Evolutionary conservation across 2,113 vertebrate genomes (phyloP).

Genomic region (Ondatra zibethicus): DNA sequence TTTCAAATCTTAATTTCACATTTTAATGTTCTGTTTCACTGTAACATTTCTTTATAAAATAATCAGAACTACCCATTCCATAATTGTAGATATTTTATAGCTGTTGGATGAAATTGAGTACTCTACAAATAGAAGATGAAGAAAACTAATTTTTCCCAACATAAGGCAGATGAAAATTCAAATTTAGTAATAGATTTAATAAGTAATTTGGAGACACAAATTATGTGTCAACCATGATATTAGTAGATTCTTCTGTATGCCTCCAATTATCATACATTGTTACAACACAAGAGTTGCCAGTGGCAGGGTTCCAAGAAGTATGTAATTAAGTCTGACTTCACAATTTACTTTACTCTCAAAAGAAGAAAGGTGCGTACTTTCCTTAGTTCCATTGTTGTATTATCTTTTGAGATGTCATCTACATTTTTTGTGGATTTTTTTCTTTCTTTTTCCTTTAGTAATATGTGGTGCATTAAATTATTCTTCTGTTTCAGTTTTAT

Average conservation of each 20-base stretch:
- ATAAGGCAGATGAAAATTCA: background rate
- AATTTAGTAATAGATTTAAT: constrained; percentile 27
- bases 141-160: background rate
- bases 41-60: background rate
- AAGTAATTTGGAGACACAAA: constrained; percentile 12
- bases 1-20: constrained; percentile 43
- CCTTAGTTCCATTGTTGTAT: background rate
- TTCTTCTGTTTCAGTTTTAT: background rate
- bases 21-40: background rate
- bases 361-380: background rate
- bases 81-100: constrained; percentile 56
- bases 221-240: constrained; percentile 1
- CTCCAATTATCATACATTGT: constrained; percentile 48
- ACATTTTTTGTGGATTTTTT: background rate
- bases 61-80: constrained; percentile 13
- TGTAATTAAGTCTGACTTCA: constrained; percentile 33
- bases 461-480: background rate
- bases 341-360: background rate
- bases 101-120: constrained; percentile 49
- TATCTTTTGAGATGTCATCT: background rate
- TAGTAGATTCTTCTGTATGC: background rate
- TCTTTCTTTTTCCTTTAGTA: background rate
- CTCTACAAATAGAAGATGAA: constrained; percentile 27
- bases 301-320: background rate
- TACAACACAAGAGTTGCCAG: background rate